Evolutionary conservation across 2,888 invertebrate species (phyloP).

Genomic region (Onchidella celtica): DNA sequence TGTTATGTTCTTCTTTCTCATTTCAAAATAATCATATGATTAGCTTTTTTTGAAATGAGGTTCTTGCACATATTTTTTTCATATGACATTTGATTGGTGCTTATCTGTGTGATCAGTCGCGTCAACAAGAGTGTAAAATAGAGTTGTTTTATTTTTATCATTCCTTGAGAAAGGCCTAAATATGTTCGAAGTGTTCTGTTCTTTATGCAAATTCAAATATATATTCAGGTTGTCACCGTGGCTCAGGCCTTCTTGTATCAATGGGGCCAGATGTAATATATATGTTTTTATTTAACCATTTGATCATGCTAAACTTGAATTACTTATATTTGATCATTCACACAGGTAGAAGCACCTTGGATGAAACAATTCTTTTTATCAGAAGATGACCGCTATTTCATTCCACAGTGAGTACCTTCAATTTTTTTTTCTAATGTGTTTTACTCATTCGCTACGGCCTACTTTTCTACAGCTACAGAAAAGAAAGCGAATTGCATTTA

Average conservation of each 20-base stretch:
- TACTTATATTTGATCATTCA: too few species aligned
- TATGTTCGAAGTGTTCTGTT: too few species aligned
- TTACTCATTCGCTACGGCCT: too few species aligned
- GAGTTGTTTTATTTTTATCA: neutral
- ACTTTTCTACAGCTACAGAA: too few species aligned
- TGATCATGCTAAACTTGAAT: too few species aligned
- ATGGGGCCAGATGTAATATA: neutral
- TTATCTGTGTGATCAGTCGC: neutral
- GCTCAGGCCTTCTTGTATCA: neutral
- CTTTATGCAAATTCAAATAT: neutral
- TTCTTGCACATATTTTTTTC: neutral
- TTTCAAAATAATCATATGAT: neutral
- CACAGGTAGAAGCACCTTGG: slow-evolving; percentile 52
- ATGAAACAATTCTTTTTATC: slow-evolving; percentile 40
- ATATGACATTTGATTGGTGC: neutral
- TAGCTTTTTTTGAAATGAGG: too few species aligned
- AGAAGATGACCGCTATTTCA: slow-evolving; percentile 47
- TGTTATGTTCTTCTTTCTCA: too few species aligned
- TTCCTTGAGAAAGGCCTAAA: too few species aligned
- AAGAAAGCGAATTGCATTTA: too few species aligned
- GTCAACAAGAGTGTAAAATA: neutral
- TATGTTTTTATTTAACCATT: too few species aligned
- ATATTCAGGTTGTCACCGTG: neutral
- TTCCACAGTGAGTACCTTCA: slow-evolving; percentile 51
- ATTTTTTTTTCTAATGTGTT: slow-evolving; percentile 3